phyloP scores from a whole-genome alignment of 2,113 vertebrate species.

The Kobus ellipsiprymnus region DNA sequence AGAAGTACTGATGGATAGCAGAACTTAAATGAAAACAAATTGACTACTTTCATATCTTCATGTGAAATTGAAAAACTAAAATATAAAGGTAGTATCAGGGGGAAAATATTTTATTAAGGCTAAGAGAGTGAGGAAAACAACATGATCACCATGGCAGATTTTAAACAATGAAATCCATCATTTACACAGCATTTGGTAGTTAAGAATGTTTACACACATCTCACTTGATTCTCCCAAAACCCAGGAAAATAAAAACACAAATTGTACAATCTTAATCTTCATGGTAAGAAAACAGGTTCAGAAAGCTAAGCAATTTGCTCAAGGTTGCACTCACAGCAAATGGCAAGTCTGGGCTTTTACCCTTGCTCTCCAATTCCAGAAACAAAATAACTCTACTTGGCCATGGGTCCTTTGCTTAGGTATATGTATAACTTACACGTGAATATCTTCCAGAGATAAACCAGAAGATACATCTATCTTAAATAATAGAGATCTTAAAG shows the following conservation, averaged over 20 bases:
- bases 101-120: not conserved
- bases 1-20: not conserved
- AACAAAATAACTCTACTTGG: not conserved
- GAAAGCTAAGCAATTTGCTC: conserved; percentile 17
- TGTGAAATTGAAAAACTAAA: conserved; percentile 13
- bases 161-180: not conserved
- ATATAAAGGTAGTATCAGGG: not conserved
- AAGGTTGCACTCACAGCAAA: not conserved
- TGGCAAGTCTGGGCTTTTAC: not conserved
- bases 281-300: not conserved
- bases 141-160: not conserved
- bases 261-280: conserved; percentile 2
- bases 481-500: not conserved
- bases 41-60: not conserved
- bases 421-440: not conserved
- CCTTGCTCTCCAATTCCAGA: not conserved
- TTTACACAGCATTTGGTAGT: not conserved
- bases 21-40: not conserved
- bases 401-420: not conserved
- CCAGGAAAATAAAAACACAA: conserved; percentile 26
- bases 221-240: not conserved
- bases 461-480: not conserved
- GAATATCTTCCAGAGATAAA: not conserved
- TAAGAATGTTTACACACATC: conserved; percentile 10
- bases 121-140: conserved; percentile 16